Evolutionary conservation across 2,888 invertebrate species (phyloP).

Genomic region (Drepana falcataria): DNA sequence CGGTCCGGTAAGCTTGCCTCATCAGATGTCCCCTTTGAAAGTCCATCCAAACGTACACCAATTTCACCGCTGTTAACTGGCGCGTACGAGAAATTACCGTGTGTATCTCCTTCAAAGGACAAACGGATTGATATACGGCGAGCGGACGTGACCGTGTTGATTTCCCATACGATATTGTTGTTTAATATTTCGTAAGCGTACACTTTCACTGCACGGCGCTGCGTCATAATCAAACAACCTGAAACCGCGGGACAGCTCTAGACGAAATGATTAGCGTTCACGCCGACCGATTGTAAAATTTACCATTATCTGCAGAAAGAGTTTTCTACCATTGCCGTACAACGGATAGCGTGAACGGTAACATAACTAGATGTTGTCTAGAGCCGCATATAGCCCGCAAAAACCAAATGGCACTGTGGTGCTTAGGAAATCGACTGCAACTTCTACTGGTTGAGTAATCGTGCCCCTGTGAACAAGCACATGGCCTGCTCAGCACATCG

Average conservation of each 20-base stretch:
- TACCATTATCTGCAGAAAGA: too few species aligned
- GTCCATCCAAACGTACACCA: conserved; percentile 50
- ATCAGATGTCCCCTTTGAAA: conserved; percentile 65
- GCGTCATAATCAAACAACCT: conserved; percentile 37
- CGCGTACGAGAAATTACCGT: conserved; percentile 38
- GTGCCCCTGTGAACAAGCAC: conserved; percentile 51
- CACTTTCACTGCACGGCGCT: conserved; percentile 49
- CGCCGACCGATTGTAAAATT: too few species aligned
- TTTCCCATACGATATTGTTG: conserved; percentile 17
- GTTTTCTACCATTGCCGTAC: too few species aligned
- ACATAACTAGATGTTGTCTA: too few species aligned
- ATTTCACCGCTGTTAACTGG: conserved; percentile 62
- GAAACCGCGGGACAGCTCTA: conserved; percentile 1
- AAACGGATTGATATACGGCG: conserved; percentile 22
- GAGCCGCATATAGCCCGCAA: conserved; percentile 16
- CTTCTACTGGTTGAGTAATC: conserved; percentile 56
- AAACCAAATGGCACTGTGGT: conserved; percentile 39
- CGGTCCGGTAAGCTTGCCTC: conserved; percentile 59
- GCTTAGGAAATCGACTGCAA: conserved; percentile 52
- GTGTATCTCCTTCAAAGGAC: conserved; percentile 11
- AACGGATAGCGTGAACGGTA: conserved; percentile 15
- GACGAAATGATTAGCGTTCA: too few species aligned
- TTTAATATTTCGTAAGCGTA: conserved; percentile 39
- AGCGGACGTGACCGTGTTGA: conserved; percentile 3
- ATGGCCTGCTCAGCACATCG: conserved; percentile 44